Base-by-base conservation (phyloP, 2,888 invertebrate species). In the Biston stratarius region DNA sequence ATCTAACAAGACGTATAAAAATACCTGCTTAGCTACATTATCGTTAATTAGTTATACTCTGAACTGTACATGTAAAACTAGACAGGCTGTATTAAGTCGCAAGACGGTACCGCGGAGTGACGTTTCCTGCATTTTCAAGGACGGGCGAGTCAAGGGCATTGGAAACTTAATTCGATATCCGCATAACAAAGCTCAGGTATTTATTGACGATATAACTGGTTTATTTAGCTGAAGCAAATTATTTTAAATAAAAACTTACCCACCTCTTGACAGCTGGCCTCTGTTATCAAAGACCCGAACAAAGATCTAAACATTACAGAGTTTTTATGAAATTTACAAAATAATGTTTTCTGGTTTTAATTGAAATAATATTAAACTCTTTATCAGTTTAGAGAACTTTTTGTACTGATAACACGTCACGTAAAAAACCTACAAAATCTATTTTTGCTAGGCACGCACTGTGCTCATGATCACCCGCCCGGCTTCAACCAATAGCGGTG, bases 211-310 rank as follows among this genome's bases (percentile, higher is more conserved):
- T n/a, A 40, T 59, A 59, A 34, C 15, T n/a, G 15, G 15, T 38
- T 53, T 0, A 51, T 53, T 42, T 48, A 42, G 61, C 67, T 67
- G 0, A 67, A 60, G 49, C 68, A 58, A 72, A 73, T 74, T 67
- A 75, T 69, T 73, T 74, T 70, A 81, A 24, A 87, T 52, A 52
- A 62, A 92, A 94, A 96, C 96, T 96, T 96, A 96, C 96, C 96
- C 94, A 96, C 96, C 96, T 96, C 96, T 96, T 96, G 96, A 95
- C 96, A 96, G 93, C 95, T 95, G 90, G 95, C 96, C 91, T 94
- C 94, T 86, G 94, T 93, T 85, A 96, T 89, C 86, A 95, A 89
- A 90, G 94, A 94, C 88, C 94, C 93, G 83, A 90, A 94, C 94
- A 95, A 94, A 91, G 94, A 92, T 91, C 92, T 95, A 94, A 94